Conservation (phyloP, 1,140 invertebrate genomes). For the Lycorma delicatula region DNA sequence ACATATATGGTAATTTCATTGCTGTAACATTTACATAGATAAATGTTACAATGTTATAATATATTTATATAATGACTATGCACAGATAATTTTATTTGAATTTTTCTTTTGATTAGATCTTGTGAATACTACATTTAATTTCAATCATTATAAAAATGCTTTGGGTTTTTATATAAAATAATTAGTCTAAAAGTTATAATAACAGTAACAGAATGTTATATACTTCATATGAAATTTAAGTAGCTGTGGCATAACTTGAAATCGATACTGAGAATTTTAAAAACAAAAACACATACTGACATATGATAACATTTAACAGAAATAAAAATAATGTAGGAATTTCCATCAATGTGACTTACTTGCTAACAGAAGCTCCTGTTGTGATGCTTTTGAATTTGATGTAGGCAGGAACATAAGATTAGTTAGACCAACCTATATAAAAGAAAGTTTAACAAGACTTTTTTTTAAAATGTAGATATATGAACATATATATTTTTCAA, state of each 20-base stretch:
- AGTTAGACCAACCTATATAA: conserved; percentile 69
- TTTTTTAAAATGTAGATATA: conserved; percentile 6
- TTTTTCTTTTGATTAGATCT: too few relatives aligned
- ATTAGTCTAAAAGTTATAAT: not conserved
- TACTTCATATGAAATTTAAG: not conserved
- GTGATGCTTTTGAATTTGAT: conserved; percentile 62
- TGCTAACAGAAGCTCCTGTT: conserved; percentile 81
- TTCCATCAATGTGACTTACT: conserved; percentile 43
- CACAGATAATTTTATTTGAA: too few relatives aligned
- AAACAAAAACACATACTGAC: not conserved
- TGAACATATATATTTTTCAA: not conserved
- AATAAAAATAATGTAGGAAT: not conserved
- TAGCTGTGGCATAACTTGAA: not conserved
- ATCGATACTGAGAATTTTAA: not conserved
- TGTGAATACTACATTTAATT: too few relatives aligned
- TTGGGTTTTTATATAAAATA: not conserved
- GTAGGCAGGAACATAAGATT: conserved; percentile 81
- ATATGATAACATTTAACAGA: conserved; percentile 4
- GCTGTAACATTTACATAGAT: too few relatives aligned
- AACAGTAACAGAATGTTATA: not conserved
- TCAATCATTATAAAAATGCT: too few relatives aligned
- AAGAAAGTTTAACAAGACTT: conserved; percentile 4
- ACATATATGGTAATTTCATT: too few relatives aligned
- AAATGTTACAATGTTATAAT: too few relatives aligned
- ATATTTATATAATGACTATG: too few relatives aligned